Evolutionary conservation across 1,140 invertebrate species (phyloP), one percentile per base, ranked within the genome.

Genomic region (Ganaspis sp.): DNA sequence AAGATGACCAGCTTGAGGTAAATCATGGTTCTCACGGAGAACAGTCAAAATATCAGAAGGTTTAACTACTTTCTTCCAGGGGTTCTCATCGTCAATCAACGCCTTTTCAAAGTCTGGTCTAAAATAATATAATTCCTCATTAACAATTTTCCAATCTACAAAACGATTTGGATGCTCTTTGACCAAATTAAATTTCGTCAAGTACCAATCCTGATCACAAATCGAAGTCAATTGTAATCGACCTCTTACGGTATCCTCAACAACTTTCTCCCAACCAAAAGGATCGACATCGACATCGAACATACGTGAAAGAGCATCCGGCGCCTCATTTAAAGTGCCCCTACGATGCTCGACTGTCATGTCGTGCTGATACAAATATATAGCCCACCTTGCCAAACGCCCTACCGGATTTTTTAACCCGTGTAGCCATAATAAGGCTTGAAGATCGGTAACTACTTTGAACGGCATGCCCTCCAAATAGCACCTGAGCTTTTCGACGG

Each of bases 301-400:
- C n/a, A n/a, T n/a, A n/a, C n/a, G n/a, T n/a, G n/a, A n/a, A n/a
- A n/a, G n/a, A n/a, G n/a, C n/a, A n/a, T n/a, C n/a, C n/a, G 75
- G 71, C 2, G 76, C 76, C 45, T 77, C 76, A 71, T 77, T 77
- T 53, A 17, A 54, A 17, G 75, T 72, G 15, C 75, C 69, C 4
- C 21, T 40, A 40, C 29, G 29, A 49, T 77, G 64, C 45, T 77
- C 49, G 4, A 76, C 53, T 1, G 69, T 64, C 17, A 72, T 42
- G 19, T 72, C 26, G 17, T 73, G 75, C 58, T 76, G 42, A 9
- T 37, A 49, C 1, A 76, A 29, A 49, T n/a, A 77, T 12, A 77
- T 72, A 2, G 75, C 75, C 70, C 69, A 72, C 5, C 45, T 72
- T n/a, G 70, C 29, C 40, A 58, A 38, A 12, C n/a, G n/a, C n/a